These are phyloP conservation scores for Bibio marci DNA, from an alignment of 2,888 invertebrate genomes.

Conservation along the genomic window DNA sequence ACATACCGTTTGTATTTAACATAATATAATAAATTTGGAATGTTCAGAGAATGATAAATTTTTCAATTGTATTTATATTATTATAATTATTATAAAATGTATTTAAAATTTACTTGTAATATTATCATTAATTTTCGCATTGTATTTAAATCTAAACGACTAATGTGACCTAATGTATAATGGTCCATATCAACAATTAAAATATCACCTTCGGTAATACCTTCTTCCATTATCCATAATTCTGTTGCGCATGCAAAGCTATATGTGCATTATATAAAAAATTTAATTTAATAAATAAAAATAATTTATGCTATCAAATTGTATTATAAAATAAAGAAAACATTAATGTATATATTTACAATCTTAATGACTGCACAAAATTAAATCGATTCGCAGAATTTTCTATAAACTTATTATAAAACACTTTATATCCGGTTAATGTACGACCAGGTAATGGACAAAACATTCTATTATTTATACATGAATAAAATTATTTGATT, in stretches of 20 bases:
- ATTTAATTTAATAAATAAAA: too few species aligned
- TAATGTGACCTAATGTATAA: slow-evolving; percentile 41
- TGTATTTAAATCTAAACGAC: slow-evolving; percentile 41
- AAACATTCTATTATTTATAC: slow-evolving; percentile 28
- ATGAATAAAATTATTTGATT: too few species aligned
- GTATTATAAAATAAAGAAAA: slow-evolving; percentile 11
- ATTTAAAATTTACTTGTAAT: not conserved
- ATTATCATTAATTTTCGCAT: slow-evolving; percentile 42
- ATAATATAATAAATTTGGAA: too few species aligned
- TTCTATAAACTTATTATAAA: slow-evolving; percentile 37
- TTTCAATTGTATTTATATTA: too few species aligned
- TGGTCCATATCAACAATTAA: slow-evolving; percentile 46
- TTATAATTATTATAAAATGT: too few species aligned
- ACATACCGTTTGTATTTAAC: too few species aligned
- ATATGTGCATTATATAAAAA: slow-evolving; percentile 1
- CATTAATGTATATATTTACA: too few species aligned
- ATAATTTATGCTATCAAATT: too few species aligned
- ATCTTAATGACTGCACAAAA: slow-evolving; percentile 33
- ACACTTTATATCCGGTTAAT: slow-evolving; percentile 36
- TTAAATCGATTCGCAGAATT: slow-evolving; percentile 39
- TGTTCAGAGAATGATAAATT: too few species aligned
- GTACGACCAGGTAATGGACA: slow-evolving; percentile 33
- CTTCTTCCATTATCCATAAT: slow-evolving; percentile 36
- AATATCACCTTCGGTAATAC: slow-evolving; percentile 42
- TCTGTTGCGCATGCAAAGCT: slow-evolving; percentile 40